Conservation (phyloP, 2,113 vertebrate genomes). For the Cairina moschata region DNA sequence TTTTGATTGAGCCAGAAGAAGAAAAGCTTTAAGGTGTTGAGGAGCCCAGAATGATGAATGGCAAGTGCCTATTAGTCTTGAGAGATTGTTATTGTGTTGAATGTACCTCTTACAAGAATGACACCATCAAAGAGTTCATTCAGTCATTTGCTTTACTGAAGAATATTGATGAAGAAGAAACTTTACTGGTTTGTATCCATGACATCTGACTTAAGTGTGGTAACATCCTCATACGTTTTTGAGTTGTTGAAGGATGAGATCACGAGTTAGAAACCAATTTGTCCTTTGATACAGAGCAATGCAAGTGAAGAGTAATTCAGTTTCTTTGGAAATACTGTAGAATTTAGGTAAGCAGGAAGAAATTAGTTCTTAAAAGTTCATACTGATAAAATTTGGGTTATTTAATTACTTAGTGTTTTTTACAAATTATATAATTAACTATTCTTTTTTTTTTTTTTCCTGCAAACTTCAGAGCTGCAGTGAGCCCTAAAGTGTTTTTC, state of each 20-base stretch:
- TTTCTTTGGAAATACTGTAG: background rate
- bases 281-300: background rate
- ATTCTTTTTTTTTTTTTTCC: background rate
- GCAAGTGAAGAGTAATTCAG: background rate
- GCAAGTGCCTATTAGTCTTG: background rate
- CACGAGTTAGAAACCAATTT: background rate
- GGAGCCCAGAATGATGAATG: background rate
- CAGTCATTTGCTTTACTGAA: background rate
- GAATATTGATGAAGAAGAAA: background rate
- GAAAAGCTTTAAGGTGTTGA: background rate
- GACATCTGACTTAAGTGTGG: background rate
- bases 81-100: background rate
- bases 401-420: background rate
- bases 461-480: background rate
- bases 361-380: background rate
- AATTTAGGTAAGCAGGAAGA: background rate
- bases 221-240: background rate
- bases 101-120: background rate
- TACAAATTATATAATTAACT: background rate
- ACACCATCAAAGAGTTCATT: background rate
- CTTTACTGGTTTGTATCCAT: accelerated
- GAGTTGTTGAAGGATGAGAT: background rate
- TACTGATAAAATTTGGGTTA: background rate
- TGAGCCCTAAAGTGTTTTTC: background rate
- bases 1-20: background rate